phyloP scores from a whole-genome alignment of 2,797 vertebrate species.

The Spatula clypeata region DNA sequence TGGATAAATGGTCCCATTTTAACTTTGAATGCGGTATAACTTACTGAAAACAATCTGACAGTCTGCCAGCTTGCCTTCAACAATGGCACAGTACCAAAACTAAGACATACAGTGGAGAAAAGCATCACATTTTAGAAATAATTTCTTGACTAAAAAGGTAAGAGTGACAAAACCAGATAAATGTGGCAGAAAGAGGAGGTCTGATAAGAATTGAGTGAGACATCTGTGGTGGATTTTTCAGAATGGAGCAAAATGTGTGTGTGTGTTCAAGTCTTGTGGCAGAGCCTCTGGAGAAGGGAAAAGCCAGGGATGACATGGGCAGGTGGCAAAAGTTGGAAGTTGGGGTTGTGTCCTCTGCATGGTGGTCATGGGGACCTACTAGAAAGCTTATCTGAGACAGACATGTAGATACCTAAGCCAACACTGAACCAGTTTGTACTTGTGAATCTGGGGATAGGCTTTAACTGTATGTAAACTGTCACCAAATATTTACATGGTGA shows the following conservation, averaged over 20 bases:
- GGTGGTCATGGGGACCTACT: fast-evolving
- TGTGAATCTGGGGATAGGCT: neutral
- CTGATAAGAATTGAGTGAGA: fast-evolving
- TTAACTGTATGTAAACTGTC: neutral
- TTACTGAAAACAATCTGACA: conserved; percentile 77
- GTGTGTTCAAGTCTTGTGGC: neutral
- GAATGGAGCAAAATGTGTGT: neutral
- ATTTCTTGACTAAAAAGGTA: conserved; percentile 49
- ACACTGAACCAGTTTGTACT: neutral
- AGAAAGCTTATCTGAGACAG: neutral
- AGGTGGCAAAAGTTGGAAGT: neutral
- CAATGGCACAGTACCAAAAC: conserved; percentile 68
- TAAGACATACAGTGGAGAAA: neutral
- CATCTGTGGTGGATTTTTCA: neutral
- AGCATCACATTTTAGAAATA: conserved; percentile 1
- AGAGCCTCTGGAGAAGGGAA: neutral
- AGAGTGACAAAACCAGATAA: neutral
- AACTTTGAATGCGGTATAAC: conserved; percentile 59
- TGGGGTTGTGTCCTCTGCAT: neutral
- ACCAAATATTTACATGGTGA: neutral
- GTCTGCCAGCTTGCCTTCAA: conserved; percentile 73
- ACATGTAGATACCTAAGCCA: neutral
- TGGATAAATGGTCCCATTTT: conserved; percentile 75
- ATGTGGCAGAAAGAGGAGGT: neutral
- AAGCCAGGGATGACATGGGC: fast-evolving